Base-by-base conservation (phyloP, 2,113 vertebrate genomes). In the Hippocampus zosterae region DNA sequence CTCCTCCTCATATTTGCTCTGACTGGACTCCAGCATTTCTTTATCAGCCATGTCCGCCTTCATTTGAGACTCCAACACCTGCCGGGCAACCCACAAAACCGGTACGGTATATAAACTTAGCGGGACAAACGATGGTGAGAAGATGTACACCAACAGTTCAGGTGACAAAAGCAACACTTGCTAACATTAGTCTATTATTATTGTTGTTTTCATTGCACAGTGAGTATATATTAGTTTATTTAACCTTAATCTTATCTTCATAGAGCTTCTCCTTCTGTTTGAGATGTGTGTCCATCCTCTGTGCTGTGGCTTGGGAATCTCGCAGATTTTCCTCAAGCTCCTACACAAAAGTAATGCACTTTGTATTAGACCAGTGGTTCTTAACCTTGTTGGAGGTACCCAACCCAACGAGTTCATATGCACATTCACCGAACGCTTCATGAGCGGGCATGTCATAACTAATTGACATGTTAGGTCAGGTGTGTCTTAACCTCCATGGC, bases 11-110 rank as follows among this genome's bases (percentile, higher is more conserved):
- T 95, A 95, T 76, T 93, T 93, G 88, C 92, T 91, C 88, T 96
- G 94, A 89, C 95, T 92, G 73, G 92, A 94, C 88, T 99, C 96
- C 79, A 99, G 91, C 59, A 93, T 91, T 79, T 98, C 96, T 84
- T 99, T 99, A 77, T 98, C 96, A 0, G 94, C 93, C 88, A 98
- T 90, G 88, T 98, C 97, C 81, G 94, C 96, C 92, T 98, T 98
- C 93, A 98, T 97, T 86, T 99, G 96, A 88, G 90, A 91, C 91
- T 99, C 97, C 87, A 99, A 84, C 68, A 96, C 93, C 97, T 99
- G 84, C 82, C 78, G 80, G 70, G 78, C 75, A 80, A 67, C 79
- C 84, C 83, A 88, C 78, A 85, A 72, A 84, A 77, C 65, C 71
- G 89, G 76, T 71, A 81, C 71, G 89, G 76, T 71, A 81, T 70